A percentile compares a stretch with the other conserved stretches of the same genome.
phyloP scores from a whole-genome alignment of 2,113 vertebrate species.

The Charina bottae region DNA sequence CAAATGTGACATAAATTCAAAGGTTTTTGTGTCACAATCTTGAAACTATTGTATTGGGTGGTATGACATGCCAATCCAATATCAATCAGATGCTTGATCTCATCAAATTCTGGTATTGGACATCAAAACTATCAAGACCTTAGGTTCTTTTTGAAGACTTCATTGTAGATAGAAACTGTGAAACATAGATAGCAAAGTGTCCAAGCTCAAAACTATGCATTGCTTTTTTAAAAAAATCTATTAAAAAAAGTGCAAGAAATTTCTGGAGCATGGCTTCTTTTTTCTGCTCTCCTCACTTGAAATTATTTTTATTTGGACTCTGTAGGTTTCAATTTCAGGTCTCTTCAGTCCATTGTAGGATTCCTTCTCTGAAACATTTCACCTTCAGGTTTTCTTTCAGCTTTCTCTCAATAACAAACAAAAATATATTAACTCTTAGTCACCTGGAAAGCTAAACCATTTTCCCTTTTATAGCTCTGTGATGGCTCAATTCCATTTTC shows the following conservation, averaged over 20 bases:
- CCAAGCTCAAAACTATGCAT: background rate
- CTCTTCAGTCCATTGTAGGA: constrained; percentile 37
- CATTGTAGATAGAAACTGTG: background rate
- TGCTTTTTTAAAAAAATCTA: constrained; percentile 6
- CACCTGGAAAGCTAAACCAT: rapidly evolving
- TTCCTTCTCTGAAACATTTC: constrained; percentile 31
- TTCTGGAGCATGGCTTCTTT: constrained; percentile 27
- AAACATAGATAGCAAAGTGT: background rate
- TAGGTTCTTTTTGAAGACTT: background rate
- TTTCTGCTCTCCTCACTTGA: constrained; percentile 37
- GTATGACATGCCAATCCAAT: background rate
- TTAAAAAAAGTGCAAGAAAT: constrained; percentile 24
- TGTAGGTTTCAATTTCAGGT: constrained; percentile 43
- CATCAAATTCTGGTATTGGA: constrained; percentile 22
- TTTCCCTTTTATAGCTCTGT: too few relatives aligned
- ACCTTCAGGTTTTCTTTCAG: constrained; percentile 21
- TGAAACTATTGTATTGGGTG: background rate
- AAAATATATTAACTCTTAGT: background rate
- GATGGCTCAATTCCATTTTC: background rate
- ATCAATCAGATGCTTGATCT: constrained; percentile 8
- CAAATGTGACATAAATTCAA: constrained; percentile 28
- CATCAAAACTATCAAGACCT: background rate
- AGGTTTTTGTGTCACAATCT: constrained; percentile 15
- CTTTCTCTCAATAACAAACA: constrained; percentile 10
- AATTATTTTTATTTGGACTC: constrained; percentile 61